Conservation (phyloP, 2,113 vertebrate species). For the Bubo blakistoni region DNA sequence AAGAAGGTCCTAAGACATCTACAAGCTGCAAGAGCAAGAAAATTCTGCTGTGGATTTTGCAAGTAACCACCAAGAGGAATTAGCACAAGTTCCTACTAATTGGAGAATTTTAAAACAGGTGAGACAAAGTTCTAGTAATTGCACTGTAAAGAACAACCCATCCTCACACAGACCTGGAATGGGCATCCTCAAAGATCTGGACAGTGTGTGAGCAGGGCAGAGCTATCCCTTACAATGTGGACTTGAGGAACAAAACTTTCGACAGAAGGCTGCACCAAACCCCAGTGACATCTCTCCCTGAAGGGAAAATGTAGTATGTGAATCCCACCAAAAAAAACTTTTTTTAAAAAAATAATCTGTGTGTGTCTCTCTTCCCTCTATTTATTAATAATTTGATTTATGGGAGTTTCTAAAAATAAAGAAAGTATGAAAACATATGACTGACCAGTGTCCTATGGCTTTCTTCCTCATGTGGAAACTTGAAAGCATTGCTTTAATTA, state of each 20-base stretch:
- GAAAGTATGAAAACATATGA: not conserved
- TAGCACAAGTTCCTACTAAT: not conserved
- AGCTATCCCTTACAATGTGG: not conserved
- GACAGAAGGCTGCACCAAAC: not conserved
- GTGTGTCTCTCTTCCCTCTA: not conserved
- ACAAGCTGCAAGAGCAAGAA: not conserved
- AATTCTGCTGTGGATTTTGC: not conserved
- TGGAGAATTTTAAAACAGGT: not conserved
- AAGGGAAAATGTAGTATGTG: not conserved
- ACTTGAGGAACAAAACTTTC: not conserved
- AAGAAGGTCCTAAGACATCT: not conserved
- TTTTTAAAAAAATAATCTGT: no score
- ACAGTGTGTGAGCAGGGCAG: not conserved
- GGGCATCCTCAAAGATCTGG: not conserved
- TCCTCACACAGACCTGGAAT: not conserved
- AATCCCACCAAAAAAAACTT: not conserved
- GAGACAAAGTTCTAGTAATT: not conserved
- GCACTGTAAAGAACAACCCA: not conserved
- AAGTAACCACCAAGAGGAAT: not conserved
- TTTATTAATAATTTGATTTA: not conserved
- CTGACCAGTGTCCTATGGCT: not conserved
- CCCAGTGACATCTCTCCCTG: not conserved
- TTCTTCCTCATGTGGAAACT: not conserved
- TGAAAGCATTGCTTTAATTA: not conserved
- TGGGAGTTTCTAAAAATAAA: conserved; percentile 22